Evolutionary conservation across 2,888 invertebrate genomes (phyloP).

Genomic region (Sisyra nigra): DNA sequence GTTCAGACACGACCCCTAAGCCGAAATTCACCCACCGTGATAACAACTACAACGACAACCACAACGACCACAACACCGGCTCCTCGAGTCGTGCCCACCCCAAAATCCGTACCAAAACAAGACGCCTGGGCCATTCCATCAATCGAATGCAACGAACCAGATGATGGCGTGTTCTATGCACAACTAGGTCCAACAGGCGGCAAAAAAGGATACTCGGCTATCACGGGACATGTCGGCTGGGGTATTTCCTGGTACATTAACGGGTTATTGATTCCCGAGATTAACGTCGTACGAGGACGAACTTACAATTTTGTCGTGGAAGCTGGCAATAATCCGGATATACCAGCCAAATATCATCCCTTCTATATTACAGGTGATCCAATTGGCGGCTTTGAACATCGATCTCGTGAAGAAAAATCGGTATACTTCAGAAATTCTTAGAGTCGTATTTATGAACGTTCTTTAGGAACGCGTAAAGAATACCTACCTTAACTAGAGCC

Average conservation of each 20-base stretch:
- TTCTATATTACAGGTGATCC: slow-evolving; percentile 88
- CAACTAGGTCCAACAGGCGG: slow-evolving; percentile 91
- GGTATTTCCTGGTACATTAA: slow-evolving; percentile 92
- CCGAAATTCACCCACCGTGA: neutral
- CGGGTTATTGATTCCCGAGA: slow-evolving; percentile 79
- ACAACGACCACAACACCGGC: slow-evolving; percentile 11
- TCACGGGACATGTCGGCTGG: slow-evolving; percentile 86
- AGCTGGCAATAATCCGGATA: slow-evolving; percentile 63
- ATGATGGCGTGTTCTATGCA: slow-evolving; percentile 81
- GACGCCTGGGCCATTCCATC: slow-evolving; percentile 77
- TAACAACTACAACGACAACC: neutral
- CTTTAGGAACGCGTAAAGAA: too few relatives aligned
- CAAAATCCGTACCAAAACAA: slow-evolving; percentile 39
- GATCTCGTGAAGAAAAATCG: slow-evolving; percentile 62
- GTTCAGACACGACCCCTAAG: too few relatives aligned
- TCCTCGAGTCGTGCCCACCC: slow-evolving; percentile 33
- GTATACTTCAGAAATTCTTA: slow-evolving; percentile 26
- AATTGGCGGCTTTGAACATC: slow-evolving; percentile 78
- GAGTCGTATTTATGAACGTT: neutral
- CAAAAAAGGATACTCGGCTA: slow-evolving; percentile 76
- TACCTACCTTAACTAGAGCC: too few relatives aligned
- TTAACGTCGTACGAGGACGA: slow-evolving; percentile 73
- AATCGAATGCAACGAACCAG: slow-evolving; percentile 77
- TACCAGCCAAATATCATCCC: slow-evolving; percentile 76
- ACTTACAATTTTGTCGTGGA: slow-evolving; percentile 80